Base-by-base conservation (phyloP, 2,888 invertebrate species). In the Lasioglossum marginatum region DNA sequence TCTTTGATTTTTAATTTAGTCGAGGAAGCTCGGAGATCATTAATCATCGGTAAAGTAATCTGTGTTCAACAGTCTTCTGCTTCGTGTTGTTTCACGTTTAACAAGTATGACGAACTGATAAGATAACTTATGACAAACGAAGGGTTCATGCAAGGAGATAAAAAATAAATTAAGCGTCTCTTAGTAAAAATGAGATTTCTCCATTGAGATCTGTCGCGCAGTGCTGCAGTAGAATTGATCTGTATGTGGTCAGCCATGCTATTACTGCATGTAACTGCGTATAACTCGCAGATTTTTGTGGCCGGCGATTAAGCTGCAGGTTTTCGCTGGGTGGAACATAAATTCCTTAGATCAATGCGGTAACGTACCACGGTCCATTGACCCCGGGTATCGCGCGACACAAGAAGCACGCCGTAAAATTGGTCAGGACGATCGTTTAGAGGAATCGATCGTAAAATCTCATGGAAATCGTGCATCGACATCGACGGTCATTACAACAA, bases 401-500 rank as follows among this genome's bases (percentile, higher is more conserved):
- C 40, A 37, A 27, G 14, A 37, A 48, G 43, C 77, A 45, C 23
- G n/a, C 48, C 66, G 66, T 31, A 63, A 43, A 82, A 81, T 78
- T 72, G 68, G 34, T 14, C 10, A n/a, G 34, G 45, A 23, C 72
- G 74, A 82, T 48, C 43, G 52, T 19, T 16, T 12, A 16, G 48
- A 37, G 66, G 16, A 66, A 16, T 23, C 14, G 60, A 37, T 81
- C 74, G 70, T 82, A 82, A 82, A 82, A 81, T 75, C 71, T 71
- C 75, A 60, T 71, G 27, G 60, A 52, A 45, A 75, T 70, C 40
- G 60, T n/a, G 80, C n/a, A 76, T 76, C 43, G 76, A 52, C n/a
- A 76, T 76, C 43, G 76, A 52, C 75, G 73, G 52, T 79, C 71
- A 72, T 83, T 71, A 81, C 82, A 81, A 81, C 81, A 75, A 75